A percentile compares a stretch with the other conserved stretches of the same genome.
Evolutionary conservation across 2,888 invertebrate genomes (phyloP).

Genomic region (Heliconius aoede): DNA sequence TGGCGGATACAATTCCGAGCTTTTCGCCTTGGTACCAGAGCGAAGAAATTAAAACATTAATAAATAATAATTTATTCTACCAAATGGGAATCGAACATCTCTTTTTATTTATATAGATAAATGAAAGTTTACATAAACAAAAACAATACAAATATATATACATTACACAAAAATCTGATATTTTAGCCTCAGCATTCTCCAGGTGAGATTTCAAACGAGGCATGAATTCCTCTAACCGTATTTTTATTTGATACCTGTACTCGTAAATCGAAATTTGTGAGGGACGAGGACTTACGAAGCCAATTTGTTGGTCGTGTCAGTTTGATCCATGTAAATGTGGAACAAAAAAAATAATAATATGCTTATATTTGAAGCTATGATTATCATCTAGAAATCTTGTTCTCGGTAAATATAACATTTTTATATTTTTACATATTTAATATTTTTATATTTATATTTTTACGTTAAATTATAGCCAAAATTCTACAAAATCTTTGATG

Average conservation of each 20-base stretch:
- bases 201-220: not conserved
- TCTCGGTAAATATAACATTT: not conserved
- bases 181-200: conserved; percentile 19
- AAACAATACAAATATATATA: not conserved
- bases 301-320: conserved; percentile 20
- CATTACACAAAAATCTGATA: not conserved
- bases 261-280: conserved; percentile 18
- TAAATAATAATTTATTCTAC: too few relatives aligned
- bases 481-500: too few relatives aligned
- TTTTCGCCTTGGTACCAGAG: too few relatives aligned
- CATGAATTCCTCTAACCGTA: conserved; percentile 8
- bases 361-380: not conserved
- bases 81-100: too few relatives aligned
- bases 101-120: too few relatives aligned
- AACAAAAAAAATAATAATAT: not conserved
- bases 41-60: too few relatives aligned
- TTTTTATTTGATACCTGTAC: conserved; percentile 26
- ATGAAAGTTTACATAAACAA: too few relatives aligned
- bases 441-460: too few relatives aligned
- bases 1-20: too few relatives aligned
- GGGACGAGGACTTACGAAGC: conserved; percentile 4
- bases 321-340: not conserved
- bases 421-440: too few relatives aligned
- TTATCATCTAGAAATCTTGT: not conserved
- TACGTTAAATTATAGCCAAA: too few relatives aligned